These are phyloP conservation scores for Mechanitis mazaeus DNA, from an alignment of 2,888 invertebrate species.

Conservation along the genomic window DNA sequence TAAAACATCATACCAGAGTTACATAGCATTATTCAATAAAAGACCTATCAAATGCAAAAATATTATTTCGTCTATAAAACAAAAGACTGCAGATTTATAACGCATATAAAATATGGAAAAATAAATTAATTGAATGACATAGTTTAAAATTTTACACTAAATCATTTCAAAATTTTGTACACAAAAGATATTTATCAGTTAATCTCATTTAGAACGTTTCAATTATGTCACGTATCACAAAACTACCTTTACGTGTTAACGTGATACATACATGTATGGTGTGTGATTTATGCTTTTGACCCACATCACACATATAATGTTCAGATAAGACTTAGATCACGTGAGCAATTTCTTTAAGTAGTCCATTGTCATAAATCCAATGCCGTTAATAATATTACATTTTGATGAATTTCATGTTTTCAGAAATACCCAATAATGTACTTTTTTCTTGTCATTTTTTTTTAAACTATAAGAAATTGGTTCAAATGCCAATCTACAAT, in stretches of 20 bases:
- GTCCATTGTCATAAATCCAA: background rate
- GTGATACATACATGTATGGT: slow-evolving; percentile 34
- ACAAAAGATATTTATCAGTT: too few relatives aligned
- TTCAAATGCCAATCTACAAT: slow-evolving; percentile 1
- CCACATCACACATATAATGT: slow-evolving; percentile 46
- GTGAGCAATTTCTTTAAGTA: slow-evolving; percentile 7
- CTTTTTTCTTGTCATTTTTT: background rate
- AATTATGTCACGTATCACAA: slow-evolving; percentile 54
- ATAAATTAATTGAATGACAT: too few relatives aligned
- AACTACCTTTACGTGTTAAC: slow-evolving; percentile 40
- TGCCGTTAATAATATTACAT: background rate
- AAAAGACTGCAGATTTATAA: too few relatives aligned
- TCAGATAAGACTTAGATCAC: slow-evolving; percentile 22
- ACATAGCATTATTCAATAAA: too few relatives aligned
- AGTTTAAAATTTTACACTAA: too few relatives aligned
- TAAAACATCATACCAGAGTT: too few relatives aligned
- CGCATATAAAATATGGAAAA: too few relatives aligned
- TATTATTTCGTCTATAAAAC: background rate
- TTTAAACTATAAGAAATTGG: background rate
- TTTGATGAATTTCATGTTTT: background rate
- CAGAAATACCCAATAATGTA: background rate
- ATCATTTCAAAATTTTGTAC: too few relatives aligned
- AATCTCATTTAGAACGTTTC: slow-evolving; percentile 15
- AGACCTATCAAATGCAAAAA: too few relatives aligned
- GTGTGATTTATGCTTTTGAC: slow-evolving; percentile 59